Percentiles rank a stretch among this genome's conserved stretches.
phyloP scores from a whole-genome alignment of 2,113 vertebrate genomes.

The Xenopus tropicalis region UCB_Xtro_10.0 CM004451.2:15995001-15995500 shows the following conservation, averaged over 20 bases:
- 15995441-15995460: background rate
- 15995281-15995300: conserved; percentile 40
- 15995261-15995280: conserved; percentile 45
- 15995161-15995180: conserved; percentile 35
- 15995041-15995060: too few relatives aligned
- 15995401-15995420: conserved; percentile 35
- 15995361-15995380: background rate
- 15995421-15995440: conserved; percentile 35
- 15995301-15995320: conserved; percentile 22
- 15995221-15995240: conserved; percentile 15
- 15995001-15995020: too few relatives aligned
- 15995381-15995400: background rate
- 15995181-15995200: conserved; percentile 19
- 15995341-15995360: too few relatives aligned
- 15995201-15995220: conserved; percentile 5
- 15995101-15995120: too few relatives aligned
- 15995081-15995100: too few relatives aligned
- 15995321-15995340: conserved; percentile 1
- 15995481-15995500: background rate
- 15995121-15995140: background rate
- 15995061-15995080: too few relatives aligned
- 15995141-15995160: conserved; percentile 23
- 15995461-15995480: background rate
- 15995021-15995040: too few relatives aligned
- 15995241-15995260: conserved; percentile 33